Conservation (phyloP, 2,797 vertebrate species). For the Chrysocyon brachyurus region DNA sequence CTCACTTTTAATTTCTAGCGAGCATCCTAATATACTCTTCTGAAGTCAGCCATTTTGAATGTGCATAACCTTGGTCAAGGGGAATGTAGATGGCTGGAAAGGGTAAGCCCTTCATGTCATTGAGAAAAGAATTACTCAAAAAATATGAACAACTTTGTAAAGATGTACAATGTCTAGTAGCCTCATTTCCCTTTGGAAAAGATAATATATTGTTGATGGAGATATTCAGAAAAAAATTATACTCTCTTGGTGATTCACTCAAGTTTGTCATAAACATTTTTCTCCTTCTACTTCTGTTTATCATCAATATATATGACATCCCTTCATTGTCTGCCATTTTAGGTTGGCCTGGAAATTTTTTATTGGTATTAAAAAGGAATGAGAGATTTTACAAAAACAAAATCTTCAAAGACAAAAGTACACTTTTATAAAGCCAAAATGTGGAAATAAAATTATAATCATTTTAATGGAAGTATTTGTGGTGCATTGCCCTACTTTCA, state of each 20-base stretch:
- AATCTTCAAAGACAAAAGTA: constrained; percentile 41
- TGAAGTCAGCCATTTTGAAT: constrained; percentile 27
- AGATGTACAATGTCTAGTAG: background rate
- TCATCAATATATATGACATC: constrained; percentile 70
- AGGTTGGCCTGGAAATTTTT: constrained; percentile 46
- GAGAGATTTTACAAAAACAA: constrained; percentile 8
- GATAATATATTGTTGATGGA: constrained; percentile 68
- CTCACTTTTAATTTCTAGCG: constrained; percentile 2
- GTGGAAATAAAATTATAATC: constrained; percentile 5
- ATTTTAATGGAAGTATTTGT: constrained; percentile 28
- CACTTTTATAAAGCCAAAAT: constrained; percentile 45
- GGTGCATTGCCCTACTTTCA: background rate
- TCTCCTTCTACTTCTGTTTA: constrained; percentile 60
- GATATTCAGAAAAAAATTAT: constrained; percentile 56
- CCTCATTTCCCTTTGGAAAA: constrained; percentile 67
- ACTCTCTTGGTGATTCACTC: constrained; percentile 60
- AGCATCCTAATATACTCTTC: background rate
- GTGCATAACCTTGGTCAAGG: constrained; percentile 61
- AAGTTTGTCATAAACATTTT: constrained; percentile 65
- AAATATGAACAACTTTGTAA: constrained; percentile 15
- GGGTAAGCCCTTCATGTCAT: constrained; percentile 36
- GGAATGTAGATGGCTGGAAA: constrained; percentile 40
- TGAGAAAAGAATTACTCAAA: constrained; percentile 55
- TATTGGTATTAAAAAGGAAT: background rate
- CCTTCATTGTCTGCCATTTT: constrained; percentile 21